Conservation (phyloP, 2,797 vertebrate species). For the Squalus acanthias region DNA sequence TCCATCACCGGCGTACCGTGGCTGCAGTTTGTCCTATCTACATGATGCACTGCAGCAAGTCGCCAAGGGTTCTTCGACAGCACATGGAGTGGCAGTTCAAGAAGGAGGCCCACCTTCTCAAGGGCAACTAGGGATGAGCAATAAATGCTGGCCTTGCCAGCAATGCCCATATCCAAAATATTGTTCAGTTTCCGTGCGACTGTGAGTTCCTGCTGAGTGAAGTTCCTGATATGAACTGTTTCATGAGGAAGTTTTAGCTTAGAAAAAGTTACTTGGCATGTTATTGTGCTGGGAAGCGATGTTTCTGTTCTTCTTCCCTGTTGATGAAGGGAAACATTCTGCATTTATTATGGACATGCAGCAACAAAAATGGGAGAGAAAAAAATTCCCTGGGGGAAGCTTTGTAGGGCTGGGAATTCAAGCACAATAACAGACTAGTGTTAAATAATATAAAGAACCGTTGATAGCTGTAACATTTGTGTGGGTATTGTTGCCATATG, state of each 20-base stretch:
- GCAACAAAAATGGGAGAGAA: neutral
- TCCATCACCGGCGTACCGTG: neutral
- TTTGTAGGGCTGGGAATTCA: neutral
- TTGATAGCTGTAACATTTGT: neutral
- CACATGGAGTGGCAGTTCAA: too few species aligned
- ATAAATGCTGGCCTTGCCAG: neutral
- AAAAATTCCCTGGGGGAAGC: neutral
- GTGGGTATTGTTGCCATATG: neutral
- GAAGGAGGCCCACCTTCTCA: too few species aligned
- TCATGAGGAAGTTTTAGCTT: neutral
- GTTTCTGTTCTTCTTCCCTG: neutral
- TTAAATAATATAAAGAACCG: neutral
- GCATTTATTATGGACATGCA: neutral
- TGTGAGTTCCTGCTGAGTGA: neutral
- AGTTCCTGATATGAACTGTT: neutral
- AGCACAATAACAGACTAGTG: neutral
- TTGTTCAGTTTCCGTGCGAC: neutral
- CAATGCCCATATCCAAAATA: too few species aligned
- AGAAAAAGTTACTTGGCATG: neutral
- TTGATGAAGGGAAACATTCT: neutral
- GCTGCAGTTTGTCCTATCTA: neutral
- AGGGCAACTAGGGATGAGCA: neutral
- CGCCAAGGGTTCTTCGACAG: neutral
- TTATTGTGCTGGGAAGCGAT: neutral
- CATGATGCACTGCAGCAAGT: neutral